Evolutionary conservation across 2,888 invertebrate species (phyloP), one percentile per base, ranked within the genome.

Genomic region (Tachina fera): DNA sequence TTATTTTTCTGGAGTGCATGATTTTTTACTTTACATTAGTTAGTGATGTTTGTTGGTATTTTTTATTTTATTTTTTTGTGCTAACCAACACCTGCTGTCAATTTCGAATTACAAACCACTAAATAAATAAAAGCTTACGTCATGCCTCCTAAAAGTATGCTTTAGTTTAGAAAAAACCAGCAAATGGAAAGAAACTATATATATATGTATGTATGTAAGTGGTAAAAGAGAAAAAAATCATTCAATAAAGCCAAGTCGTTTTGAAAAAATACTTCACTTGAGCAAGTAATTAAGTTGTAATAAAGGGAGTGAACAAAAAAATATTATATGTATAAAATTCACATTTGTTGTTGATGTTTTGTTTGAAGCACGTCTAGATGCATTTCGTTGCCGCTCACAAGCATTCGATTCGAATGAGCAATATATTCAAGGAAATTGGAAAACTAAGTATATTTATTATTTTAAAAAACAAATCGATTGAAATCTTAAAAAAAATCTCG

Each of bases 51-150:
- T 75, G 65, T 22, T 56, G 56, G n/a, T 14, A 22, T 45, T 53
- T 31, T 13, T 22, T 14, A 22, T 45, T 53, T 31, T 13, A 16
- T 31, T 70, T 63, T 41, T 61, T 16, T 60, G 49, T 70, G 45
- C 51, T 63, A 79, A 79, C 75, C 82, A 71, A 72, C 86, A 86
- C 79, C 83, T 86, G 86, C 83, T 83, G 86, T 83, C 86, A 86
- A 86, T 86, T 83, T 83, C 56, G 83, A 76, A 86, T 83, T 76
- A 83, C 83, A 86, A 83, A 63, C 86, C 86, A 86, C 83, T 83
- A 86, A 80, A 86, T 86, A 86, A 86, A 86, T 68, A 82, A 70
- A 75, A 75, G 67, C 56, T 83, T 71, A 74, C 86, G 86, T 86
- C 83, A 86, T 86, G 79, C 76, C 68, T 58, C 76, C 83, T 83